Evolutionary conservation across 2,797 vertebrate genomes (phyloP).

Genomic region (Amniataba percoides): DNA sequence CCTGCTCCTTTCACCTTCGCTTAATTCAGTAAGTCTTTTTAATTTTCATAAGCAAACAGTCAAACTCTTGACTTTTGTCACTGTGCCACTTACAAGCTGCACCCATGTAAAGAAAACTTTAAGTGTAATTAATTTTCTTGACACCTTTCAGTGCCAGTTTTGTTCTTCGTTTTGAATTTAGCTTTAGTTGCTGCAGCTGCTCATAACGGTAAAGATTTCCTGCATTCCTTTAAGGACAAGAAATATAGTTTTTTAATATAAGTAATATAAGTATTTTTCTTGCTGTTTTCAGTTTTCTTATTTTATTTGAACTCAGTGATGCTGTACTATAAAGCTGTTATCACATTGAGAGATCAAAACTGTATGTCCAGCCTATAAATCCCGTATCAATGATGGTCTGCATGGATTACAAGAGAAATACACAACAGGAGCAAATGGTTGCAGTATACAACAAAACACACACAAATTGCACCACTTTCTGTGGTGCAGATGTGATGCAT

Average conservation of each 20-base stretch:
- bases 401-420: background rate
- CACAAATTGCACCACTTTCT: background rate
- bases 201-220: background rate
- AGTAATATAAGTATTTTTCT: background rate
- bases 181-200: background rate
- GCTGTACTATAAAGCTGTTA: constrained; percentile 1
- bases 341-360: constrained; percentile 18
- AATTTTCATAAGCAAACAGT: constrained; percentile 38
- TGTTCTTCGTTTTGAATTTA: constrained; percentile 6
- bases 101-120: background rate
- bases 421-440: background rate
- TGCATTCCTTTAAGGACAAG: background rate
- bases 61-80: constrained; percentile 8
- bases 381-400: background rate
- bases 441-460: constrained; percentile 17
- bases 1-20: background rate
- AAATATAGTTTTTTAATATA: background rate
- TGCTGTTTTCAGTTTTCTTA: background rate
- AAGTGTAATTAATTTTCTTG: constrained; percentile 7
- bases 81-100: background rate
- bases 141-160: background rate
- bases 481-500: constrained; percentile 7
- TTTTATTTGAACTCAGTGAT: constrained; percentile 15
- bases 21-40: constrained; percentile 26
- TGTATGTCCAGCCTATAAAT: constrained; percentile 3